Conservation (phyloP, 1,140 invertebrate genomes). For the Camponotus floridanus region DNA sequence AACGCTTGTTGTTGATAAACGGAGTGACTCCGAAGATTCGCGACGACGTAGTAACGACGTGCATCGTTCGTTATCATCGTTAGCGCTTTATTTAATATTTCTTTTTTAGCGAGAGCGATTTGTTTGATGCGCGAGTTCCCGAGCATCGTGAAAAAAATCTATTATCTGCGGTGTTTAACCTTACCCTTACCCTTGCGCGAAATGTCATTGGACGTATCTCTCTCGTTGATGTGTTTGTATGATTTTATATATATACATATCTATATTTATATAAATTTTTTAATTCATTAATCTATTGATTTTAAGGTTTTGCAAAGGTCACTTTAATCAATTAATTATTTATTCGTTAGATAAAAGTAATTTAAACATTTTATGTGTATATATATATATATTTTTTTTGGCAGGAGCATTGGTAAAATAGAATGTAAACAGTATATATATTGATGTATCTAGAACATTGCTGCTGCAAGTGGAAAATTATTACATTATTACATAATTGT, state of each 20-base stretch:
- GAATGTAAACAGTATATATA: conserved; percentile 4
- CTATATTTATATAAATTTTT: not conserved
- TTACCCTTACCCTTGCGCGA: not conserved
- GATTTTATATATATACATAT: not conserved
- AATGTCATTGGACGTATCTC: not conserved
- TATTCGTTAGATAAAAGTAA: not conserved
- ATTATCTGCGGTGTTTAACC: conserved; percentile 28
- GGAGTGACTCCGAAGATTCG: not conserved
- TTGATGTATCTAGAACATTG: not conserved
- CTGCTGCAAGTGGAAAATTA: conserved; percentile 6
- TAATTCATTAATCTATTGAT: not conserved
- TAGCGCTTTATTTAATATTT: not conserved
- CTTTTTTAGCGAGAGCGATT: not conserved
- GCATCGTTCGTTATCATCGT: not conserved
- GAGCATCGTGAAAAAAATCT: not conserved
- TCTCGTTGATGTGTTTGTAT: not conserved
- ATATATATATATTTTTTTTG: not conserved
- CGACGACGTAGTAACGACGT: not conserved
- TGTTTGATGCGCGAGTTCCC: not conserved
- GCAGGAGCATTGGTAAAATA: not conserved
- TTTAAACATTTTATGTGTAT: not conserved
- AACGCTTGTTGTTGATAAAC: conserved; percentile 11
- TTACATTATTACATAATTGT: conserved; percentile 47
- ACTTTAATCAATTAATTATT: conserved; percentile 15
- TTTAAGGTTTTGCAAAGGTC: not conserved